A percentile compares a stretch with the other conserved stretches of the same genome.
Evolutionary conservation across 2,113 vertebrate species (phyloP).

Genomic region (Callipepla californica): DNA sequence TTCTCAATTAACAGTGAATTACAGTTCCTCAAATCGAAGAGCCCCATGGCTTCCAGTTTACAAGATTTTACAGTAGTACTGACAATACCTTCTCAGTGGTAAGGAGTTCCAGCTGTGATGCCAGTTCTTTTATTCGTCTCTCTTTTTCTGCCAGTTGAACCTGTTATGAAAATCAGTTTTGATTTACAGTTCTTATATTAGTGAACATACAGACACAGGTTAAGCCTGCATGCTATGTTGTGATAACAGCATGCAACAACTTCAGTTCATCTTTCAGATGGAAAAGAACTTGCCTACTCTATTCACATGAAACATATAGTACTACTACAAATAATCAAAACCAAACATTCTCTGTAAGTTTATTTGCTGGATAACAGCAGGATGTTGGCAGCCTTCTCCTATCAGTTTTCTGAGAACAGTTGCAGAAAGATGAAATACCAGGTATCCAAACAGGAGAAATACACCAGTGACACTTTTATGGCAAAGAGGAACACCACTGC

Average conservation of each 20-base stretch:
- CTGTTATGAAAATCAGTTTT: slow-evolving; percentile 72
- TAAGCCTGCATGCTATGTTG: neutral
- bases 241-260: neutral
- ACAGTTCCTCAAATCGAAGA: neutral
- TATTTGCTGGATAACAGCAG: neutral
- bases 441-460: neutral
- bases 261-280: neutral
- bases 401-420: neutral
- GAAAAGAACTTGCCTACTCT: neutral
- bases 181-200: neutral
- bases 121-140: slow-evolving; percentile 87
- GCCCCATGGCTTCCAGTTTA: neutral
- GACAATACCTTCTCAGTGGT: slow-evolving; percentile 85
- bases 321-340: neutral
- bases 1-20: neutral
- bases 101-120: slow-evolving; percentile 82
- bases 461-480: neutral
- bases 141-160: slow-evolving; percentile 92
- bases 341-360: neutral
- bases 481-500: neutral
- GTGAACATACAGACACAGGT: neutral
- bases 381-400: neutral
- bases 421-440: neutral
- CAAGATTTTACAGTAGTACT: neutral
- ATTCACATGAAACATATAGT: neutral